Base-by-base conservation (phyloP, 1,140 invertebrate genomes). In the Tigriopus japonicus region DNA sequence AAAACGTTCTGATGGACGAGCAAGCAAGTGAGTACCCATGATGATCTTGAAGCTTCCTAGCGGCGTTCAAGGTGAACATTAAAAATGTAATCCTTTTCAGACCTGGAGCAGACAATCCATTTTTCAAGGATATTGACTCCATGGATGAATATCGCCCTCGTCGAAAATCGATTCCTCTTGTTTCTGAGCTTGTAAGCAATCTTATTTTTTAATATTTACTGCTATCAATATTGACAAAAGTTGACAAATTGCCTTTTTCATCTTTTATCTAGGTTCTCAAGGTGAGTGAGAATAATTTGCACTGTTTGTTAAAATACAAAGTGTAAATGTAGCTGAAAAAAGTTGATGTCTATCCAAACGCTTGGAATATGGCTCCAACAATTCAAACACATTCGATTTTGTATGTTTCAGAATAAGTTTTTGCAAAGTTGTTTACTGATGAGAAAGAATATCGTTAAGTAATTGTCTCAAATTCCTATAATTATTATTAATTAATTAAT, bases 121-220 rank as follows among this genome's bases (percentile, higher is more conserved):
- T 99, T 78, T 98, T 98, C 80, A 97, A 88, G 71, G 94, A 90
- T 74, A 98, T 99, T 74, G 94, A 98, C 80, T 96, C 92, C 69
- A 97, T 95, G 89, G 94, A 95, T 40, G 93, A 98, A 71, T 95
- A 98, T 73, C 81, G 92, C 70, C 90, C 90, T 62, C 78, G 85
- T 69, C 79, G 92, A 69, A 97, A 98, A 76, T 95, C 92, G 21
- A 96, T 98, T 68, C 91, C 93, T 61, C 80, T 98, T 67, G 94
- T 99, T 67, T 97, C 92, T 62, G 95, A 98, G 76, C 79, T 99
- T 83, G 95, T 98, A 83, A 85, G 88, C 84, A 70, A 28, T 62
- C 14, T 42, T 55, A 43, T 52, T 24, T 62, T 51, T 62, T 55
- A 42, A 41, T 40, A 45, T 42, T 60, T 56, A 42, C 52, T 28